Percentiles rank a stretch among this genome's conserved stretches.
phyloP scores from a whole-genome alignment of 2,113 vertebrate species.

The Sebastes fasciatus region DNA sequence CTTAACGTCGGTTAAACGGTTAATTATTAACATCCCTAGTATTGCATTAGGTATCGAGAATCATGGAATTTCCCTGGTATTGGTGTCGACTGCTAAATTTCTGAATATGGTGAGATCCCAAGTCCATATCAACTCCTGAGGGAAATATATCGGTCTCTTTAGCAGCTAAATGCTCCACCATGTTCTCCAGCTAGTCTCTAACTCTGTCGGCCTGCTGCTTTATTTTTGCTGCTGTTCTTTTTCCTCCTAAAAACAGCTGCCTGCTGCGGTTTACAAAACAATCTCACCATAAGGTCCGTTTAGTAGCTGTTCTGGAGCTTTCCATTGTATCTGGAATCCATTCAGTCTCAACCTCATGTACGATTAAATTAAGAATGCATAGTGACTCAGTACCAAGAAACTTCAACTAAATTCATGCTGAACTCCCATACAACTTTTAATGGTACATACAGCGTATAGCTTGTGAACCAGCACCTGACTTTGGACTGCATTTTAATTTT shows the following conservation, averaged over 20 bases:
- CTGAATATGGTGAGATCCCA: no score
- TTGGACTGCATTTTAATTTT: neutral
- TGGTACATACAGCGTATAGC: neutral
- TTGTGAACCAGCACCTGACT: neutral
- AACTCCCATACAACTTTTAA: neutral
- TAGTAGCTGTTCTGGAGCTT: neutral
- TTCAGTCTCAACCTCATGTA: neutral
- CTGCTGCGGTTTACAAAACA: neutral
- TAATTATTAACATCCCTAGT: no score
- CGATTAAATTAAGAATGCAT: neutral
- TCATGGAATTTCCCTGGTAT: no score
- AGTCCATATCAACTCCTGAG: neutral
- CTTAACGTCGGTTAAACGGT: no score
- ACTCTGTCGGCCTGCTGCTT: no score
- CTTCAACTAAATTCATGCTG: neutral
- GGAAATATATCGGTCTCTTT: neutral
- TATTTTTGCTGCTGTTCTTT: neutral
- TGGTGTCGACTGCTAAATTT: no score
- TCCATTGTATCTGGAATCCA: neutral
- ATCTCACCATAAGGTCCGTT: no score
- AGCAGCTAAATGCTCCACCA: neutral
- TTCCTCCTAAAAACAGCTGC: neutral
- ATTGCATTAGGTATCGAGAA: no score
- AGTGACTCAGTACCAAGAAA: neutral
- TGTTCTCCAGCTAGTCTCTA: neutral